Conservation (phyloP, 2,888 invertebrate species). For the Eumacrocentrus americanus region DNA sequence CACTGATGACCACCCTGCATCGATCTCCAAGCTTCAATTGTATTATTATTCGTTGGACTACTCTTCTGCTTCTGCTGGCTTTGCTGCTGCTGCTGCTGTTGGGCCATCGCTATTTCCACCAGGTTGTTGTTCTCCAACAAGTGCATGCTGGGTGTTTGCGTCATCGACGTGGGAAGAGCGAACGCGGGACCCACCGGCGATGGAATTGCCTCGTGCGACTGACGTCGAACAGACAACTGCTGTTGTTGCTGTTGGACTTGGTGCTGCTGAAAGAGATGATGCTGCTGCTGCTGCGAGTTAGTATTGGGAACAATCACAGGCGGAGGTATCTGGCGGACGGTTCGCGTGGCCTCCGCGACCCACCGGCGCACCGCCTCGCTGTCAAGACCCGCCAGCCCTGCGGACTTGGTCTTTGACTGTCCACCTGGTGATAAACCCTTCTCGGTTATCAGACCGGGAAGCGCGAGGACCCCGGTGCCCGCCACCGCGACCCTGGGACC, state of each 20-base stretch:
- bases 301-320: constrained; percentile 48
- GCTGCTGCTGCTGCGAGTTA: no score
- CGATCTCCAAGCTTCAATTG: constrained; percentile 63
- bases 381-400: constrained; percentile 69
- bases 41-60: constrained; percentile 64
- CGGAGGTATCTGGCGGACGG: constrained; percentile 58
- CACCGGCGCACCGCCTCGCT: constrained; percentile 68
- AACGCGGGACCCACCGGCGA: constrained; percentile 45
- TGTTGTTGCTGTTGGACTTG: constrained; percentile 19
- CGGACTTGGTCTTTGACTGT: constrained; percentile 52
- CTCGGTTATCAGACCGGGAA: constrained; percentile 57
- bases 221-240: constrained; percentile 35
- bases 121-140: constrained; percentile 58
- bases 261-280: constrained; percentile 38
- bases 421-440: constrained; percentile 54
- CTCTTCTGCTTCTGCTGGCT: constrained; percentile 47
- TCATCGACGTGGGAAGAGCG: constrained; percentile 53
- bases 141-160: constrained; percentile 60
- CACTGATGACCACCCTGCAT: constrained; percentile 56
- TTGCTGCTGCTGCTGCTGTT: constrained; percentile 46
- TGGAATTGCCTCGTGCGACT: constrained; percentile 39
- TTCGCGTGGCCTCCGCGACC: constrained; percentile 68
- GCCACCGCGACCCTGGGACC: constrained; percentile 57
- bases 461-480: constrained; percentile 56
- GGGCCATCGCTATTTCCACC: constrained; percentile 53